Evolutionary conservation across 2,113 vertebrate species (phyloP), one percentile per base, ranked within the genome.

Genomic region (Corvus moneduloides): DNA sequence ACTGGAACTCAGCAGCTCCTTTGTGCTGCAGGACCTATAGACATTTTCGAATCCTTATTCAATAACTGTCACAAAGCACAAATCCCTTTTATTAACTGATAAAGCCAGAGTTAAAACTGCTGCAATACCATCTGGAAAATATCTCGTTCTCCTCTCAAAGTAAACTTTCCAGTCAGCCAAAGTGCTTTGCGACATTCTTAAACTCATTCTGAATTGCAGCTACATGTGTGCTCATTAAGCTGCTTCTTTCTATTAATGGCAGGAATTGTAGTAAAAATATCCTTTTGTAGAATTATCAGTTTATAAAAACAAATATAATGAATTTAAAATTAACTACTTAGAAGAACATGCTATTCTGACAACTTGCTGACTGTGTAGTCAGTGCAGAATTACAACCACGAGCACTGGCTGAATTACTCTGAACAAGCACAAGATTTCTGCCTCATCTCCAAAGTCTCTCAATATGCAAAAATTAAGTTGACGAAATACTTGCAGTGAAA

Each of bases 1-100:
- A 71, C 0, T 27, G 58, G 66, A 66, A 39, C 51, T 93, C 77
- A 93, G 68, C 59, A 89, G 77, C 52, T 24, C 21, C 71, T 87
- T 35, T 55, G 16, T 67, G 77, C 39, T 71, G 8, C 64, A 71
- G 54, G 66, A 72, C 54, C 44, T 56, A 43, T 0, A 46, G 43
- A 48, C 2, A 51, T 84, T 93, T 81, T 58, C 43, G 92, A 84
- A 61, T 63, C 56, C 30, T 81, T 91, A 49, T 54, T 89, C 18
- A 92, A 1, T 55, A 93, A 84, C 13, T 41, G 39, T 24, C 46
- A 80, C 17, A 49, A 20, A 46, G 33, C 33, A 61, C 5, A 9
- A 94, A 90, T 59, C 87, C 44, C 35, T 94, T 89, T 89, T 78
- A 89, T 78, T 87, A 93, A 78, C 69, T 9, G 44, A 87, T 48